These are phyloP conservation scores for Eustalomyia histrio DNA, from an alignment of 2,888 invertebrate species.

Conservation along the genomic window DNA sequence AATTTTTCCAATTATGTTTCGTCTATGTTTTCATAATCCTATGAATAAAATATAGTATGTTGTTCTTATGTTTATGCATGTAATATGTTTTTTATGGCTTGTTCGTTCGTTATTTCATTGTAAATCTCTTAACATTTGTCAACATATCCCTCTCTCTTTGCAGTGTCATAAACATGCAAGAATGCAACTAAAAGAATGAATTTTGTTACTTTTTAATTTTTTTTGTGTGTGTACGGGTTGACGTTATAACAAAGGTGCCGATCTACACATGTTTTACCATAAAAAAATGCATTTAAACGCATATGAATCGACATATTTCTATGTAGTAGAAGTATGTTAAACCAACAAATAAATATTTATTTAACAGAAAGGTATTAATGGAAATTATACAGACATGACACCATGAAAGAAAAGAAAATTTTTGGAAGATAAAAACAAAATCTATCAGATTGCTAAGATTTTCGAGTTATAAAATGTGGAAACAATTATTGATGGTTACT, in stretches of 20 bases:
- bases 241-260: not conserved
- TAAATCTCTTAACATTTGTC: slow-evolving; percentile 55
- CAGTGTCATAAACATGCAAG: slow-evolving; percentile 51
- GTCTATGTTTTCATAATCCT: not conserved
- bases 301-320: not conserved
- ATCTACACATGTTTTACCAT: not conserved
- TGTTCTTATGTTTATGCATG: not conserved
- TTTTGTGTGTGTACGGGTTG: not conserved
- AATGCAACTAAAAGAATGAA: slow-evolving; percentile 31
- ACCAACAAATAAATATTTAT: not conserved
- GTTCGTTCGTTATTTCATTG: slow-evolving; percentile 4
- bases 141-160: slow-evolving; percentile 21
- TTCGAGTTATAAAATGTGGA: no score
- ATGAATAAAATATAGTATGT: not conserved
- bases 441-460: no score
- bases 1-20: not conserved
- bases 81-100: not conserved
- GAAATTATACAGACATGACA: not conserved
- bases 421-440: not conserved
- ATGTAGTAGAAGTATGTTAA: not conserved
- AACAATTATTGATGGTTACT: no score
- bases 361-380: not conserved
- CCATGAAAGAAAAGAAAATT: not conserved
- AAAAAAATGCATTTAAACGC: not conserved
- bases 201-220: not conserved